Evolutionary conservation across 2,888 invertebrate species (phyloP), one percentile per base, ranked within the genome.

Genomic region (Nymphalis c-album): DNA sequence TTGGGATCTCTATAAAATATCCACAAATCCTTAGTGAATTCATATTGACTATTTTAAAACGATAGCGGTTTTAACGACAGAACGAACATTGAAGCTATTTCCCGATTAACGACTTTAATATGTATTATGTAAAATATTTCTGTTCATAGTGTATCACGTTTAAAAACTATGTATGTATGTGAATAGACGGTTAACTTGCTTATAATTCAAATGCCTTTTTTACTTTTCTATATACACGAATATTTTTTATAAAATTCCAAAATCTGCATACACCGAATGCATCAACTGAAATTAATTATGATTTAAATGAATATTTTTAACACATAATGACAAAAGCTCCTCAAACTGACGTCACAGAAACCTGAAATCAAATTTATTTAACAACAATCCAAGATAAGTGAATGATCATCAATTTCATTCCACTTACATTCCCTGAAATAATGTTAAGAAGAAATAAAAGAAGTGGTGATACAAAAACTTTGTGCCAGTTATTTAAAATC

Each of bases 1-100:
- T 83, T 90, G 87, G 82, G 85, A 83, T 91, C 86, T 91, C 92
- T 92, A 92, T 82, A 92, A 92, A 90, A 91, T 86, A 90, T 87
- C 80, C 86, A 88, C 76, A 81, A 75, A 70, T 81, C 84, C 88
- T 89, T 88, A 89, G 73, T 80, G 57, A 64, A 68, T 51, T 69
- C 51, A 66, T 70, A 64, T 20, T 62, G 60, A 47, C 58, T 65
- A 68, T 68, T 48, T 50, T 63, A 67, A 60, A 63, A 40, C 22
- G 60, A 62, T 58, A 64, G 40, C 50, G 48, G 13, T 53, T 58
- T 20, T 50, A 47, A 67, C 40, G 26, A 59, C 22, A 47, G 22
- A 47, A 35, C 47, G 22, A 20, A 48, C 20, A 20, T 20, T 31
- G 50, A n/a, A 13, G 35, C 16, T 31, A 13, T 26, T 3, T 46